Base-by-base conservation (phyloP, 2,113 vertebrate genomes). In the Lamprotornis superbus region DNA sequence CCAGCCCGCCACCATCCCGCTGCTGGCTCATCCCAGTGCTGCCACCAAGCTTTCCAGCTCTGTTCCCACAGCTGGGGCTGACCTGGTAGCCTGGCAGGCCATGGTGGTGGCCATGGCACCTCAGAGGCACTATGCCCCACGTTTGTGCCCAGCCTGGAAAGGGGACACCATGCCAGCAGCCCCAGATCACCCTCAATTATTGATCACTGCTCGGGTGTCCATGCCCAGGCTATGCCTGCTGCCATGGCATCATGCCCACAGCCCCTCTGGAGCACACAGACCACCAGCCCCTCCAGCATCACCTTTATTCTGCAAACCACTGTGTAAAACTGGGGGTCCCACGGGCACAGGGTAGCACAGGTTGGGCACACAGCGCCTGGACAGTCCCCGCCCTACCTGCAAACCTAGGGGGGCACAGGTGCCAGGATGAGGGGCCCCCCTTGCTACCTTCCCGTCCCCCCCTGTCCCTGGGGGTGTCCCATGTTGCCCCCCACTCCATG, bases 301-400 rank as follows among this genome's bases (percentile, higher is more conserved):
- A 37, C 94, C 95, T 98, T 98, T 98, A 98, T 98, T 98, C 94
- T 98, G 97, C 97, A 98, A 98, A 98, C 40, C 79, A 31, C 57
- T 73, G 16, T 82, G 97, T 97, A 97, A 98, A 98, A 97, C 87
- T 9, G 44, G 91, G 87, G 52, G 21, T 89, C 79, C 86, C 96
- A 12, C 0, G 1, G 78, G 57, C 67, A 47, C 1, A 0, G 69
- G 69, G 68, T n/a, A 27, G 44, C 65, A 53, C 7, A 5, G 76
- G 76, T 22, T 60, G 77, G 78, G 86, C 86, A 71, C 83, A 63
- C n/a, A 35, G 63, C 3, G 1, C 87, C 87, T 49, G 24, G 18
- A 68, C 50, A 69, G 16, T 57, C 56, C 83, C n/a, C 61, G 53
- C 40, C 31, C 53, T 17, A 5, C 60, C 42, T 1, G 0, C 37